Evolutionary conservation across 2,113 vertebrate genomes (phyloP), one percentile per base, ranked within the genome.

Genomic region (Semicossyphus pulcher): DNA sequence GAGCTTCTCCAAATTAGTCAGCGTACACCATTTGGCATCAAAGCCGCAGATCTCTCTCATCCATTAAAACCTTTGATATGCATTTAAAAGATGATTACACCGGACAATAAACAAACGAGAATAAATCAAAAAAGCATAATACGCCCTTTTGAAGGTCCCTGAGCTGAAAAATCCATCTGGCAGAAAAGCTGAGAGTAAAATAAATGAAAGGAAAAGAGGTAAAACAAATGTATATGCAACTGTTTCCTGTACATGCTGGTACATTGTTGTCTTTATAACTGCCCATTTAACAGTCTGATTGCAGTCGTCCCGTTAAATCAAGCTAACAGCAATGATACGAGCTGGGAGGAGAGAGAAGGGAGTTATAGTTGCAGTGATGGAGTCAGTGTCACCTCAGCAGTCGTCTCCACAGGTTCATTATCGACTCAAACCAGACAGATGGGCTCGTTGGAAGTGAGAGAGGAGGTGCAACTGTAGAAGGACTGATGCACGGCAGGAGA

Each of bases 321-420:
- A n/a, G n/a, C n/a, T n/a, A n/a, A n/a, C n/a, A n/a, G n/a, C n/a
- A n/a, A n/a, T n/a, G n/a, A n/a, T n/a, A n/a, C n/a, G 29, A 53
- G 32, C 1, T 9, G 60, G 61, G 41, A 9, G 1, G 59, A 39
- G 53, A 37, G 36, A 18, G 10, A 26, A n/a, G n/a, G n/a, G 23
- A 49, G 48, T 42, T 5, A 39, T 36, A 72, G 71, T 2, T 10
- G 28, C 45, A 14, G 11, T 60, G 83, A 89, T 88, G 80, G 80
- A 92, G 89, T 86, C 78, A 31, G 70, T 81, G 80, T 81, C 89
- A 78, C 84, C 86, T 88, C 89, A 78, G 84, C 81, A n/a, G 88
- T 80, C 63, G 2, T 20, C 89, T 36, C 86, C 63, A 68, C 80
- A 37, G 84, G 85, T 88, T 88, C 82, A 89, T 90, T 87, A 81